Evolutionary conservation across 2,888 invertebrate genomes (phyloP), one percentile per base, ranked within the genome.

Genomic region (Cataglyphis cursor): DNA sequence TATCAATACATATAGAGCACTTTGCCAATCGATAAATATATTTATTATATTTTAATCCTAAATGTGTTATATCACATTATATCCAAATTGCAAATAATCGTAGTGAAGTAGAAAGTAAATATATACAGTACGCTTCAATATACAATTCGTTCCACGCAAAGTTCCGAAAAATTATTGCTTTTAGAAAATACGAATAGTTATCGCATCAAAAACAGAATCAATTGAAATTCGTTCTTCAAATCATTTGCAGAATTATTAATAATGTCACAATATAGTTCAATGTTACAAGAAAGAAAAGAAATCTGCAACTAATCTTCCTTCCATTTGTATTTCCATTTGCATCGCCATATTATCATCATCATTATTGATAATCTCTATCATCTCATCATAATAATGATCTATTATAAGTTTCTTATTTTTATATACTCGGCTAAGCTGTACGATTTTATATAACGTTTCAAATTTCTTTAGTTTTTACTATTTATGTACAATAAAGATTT

Each of bases 21-120:
- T 92, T 92, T 88, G 90, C 87, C 82, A 84, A 91, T 89, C 88
- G 85, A 80, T 59, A 41, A 10, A 76, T 87, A 91, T 92, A 93
- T 93, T 93, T 93, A 93, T 93, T 92, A 85, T 91, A 86, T 91
- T 90, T 75, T 89, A 88, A 89, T 87, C 87, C 87, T 89, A 90
- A 91, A 92, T 92, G 92, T 44, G 10, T 91, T 91, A 83, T 92
- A 85, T 91, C 92, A 93, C 75, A 35, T 87, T 84, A 81, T 54
- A 72, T 88, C 87, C 81, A 88, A 86, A 87, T 44, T 44, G 44
- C 4, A 44, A 44, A 44, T 44, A 44, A 44, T 38, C 10, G 9
- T 44, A n/a, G 28, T 31, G 64, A 73, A 41, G 21, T 57, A 72
- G 12, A 59, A 28, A 28, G 15, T 24, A 21, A 59, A 15, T 21